A percentile compares a stretch with the other conserved stretches of the same genome.
Conservation (phyloP, 2,797 vertebrate species). For the Emys orbicularis region DNA sequence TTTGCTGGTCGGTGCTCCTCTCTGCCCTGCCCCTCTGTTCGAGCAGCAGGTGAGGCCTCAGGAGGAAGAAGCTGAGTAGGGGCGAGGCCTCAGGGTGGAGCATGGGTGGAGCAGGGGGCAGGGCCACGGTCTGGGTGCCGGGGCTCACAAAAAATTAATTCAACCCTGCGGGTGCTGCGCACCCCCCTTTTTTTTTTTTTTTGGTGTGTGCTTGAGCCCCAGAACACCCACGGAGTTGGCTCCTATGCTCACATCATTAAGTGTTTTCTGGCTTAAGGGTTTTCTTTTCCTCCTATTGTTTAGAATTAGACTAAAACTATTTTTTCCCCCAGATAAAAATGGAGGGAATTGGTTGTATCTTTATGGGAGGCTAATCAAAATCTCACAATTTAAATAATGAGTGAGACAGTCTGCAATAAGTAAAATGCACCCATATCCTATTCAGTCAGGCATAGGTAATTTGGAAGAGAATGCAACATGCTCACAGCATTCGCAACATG, state of each 20-base stretch:
- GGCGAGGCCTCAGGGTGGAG: no score
- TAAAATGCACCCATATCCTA: neutral
- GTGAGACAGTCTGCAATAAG: neutral
- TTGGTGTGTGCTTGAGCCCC: no score
- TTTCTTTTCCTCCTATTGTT: neutral
- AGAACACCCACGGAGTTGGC: no score
- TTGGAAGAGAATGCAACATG: neutral
- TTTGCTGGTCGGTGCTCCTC: no score
- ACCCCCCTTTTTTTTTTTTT: no score
- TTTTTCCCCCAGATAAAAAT: neutral
- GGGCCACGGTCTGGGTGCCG: no score
- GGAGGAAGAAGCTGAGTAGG: no score
- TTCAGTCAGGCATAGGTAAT: neutral
- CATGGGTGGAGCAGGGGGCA: no score
- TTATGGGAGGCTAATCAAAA: neutral
- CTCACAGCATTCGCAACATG: neutral
- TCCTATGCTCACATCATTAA: neutral
- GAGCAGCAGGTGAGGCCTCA: no score
- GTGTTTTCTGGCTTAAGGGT: rapidly evolving
- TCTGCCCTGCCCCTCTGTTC: no score
- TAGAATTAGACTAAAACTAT: neutral
- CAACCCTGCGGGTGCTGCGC: no score
- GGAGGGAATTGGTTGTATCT: neutral
- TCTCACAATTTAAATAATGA: neutral
- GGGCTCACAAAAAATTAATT: no score